Conservation (phyloP, 2,797 vertebrate genomes). For the Halcyon badia region DNA sequence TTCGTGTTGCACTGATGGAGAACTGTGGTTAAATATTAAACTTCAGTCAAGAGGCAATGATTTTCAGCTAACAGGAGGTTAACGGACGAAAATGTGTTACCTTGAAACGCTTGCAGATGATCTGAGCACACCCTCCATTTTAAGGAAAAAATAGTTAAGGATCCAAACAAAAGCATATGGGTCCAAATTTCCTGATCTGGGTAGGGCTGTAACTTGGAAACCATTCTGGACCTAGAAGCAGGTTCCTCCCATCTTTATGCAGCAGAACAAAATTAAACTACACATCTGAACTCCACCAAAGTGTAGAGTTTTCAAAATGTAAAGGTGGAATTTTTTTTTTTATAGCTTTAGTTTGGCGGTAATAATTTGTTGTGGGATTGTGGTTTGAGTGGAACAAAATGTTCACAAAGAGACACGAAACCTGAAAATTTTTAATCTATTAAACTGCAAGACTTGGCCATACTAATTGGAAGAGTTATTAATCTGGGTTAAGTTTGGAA, state of each 20-base stretch:
- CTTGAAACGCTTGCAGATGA: constrained; percentile 43
- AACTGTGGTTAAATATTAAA: not conserved
- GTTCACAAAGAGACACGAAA: not conserved
- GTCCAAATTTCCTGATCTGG: constrained; percentile 7
- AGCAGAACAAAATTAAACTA: constrained; percentile 24
- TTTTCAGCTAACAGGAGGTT: not conserved
- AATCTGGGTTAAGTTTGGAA: constrained; percentile 28
- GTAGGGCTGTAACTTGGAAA: constrained; percentile 50
- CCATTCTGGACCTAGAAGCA: constrained; percentile 27
- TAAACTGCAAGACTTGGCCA: constrained; percentile 24
- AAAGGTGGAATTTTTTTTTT: constrained; percentile 33
- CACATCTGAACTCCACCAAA: not conserved
- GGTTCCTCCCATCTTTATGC: constrained; percentile 62
- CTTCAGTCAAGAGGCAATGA: not conserved
- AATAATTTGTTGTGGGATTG: not conserved
- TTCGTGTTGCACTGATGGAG: not conserved
- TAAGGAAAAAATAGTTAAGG: not conserved
- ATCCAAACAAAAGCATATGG: constrained; percentile 37
- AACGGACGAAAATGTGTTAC: not conserved
- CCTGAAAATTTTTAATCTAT: not conserved
- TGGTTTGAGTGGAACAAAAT: constrained; percentile 36
- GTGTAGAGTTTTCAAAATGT: not conserved
- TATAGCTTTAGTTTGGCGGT: not conserved
- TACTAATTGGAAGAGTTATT: not conserved
- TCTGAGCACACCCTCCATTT: constrained; percentile 19